A percentile compares a stretch with the other conserved stretches of the same genome.
phyloP scores from a whole-genome alignment of 2,888 invertebrate species.

The Aspidiotus rigidus region DNA sequence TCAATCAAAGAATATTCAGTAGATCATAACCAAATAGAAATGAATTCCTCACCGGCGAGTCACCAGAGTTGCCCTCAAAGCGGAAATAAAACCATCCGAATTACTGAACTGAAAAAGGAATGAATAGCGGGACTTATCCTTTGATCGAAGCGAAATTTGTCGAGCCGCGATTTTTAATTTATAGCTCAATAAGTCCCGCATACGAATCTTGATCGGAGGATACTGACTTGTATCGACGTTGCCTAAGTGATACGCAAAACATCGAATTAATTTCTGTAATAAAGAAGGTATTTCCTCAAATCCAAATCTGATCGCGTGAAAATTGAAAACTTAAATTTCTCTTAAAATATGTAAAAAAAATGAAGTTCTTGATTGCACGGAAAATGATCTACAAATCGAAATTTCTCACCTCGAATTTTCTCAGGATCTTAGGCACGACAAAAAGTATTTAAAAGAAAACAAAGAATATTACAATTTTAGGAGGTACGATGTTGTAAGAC shows the following conservation, averaged over 20 bases:
- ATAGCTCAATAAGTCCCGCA: conserved; percentile 58
- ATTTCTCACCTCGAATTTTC: too few species aligned
- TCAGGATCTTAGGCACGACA: too few species aligned
- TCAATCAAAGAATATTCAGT: background rate
- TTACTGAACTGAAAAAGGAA: conserved; percentile 84
- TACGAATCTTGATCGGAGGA: conserved; percentile 11
- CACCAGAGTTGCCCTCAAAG: conserved; percentile 54
- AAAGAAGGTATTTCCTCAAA: too few species aligned
- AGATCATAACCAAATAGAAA: background rate
- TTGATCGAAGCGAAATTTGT: conserved; percentile 27
- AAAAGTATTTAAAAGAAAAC: too few species aligned
- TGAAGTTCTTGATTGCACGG: too few species aligned
- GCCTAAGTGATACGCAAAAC: background rate
- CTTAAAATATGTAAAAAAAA: too few species aligned
- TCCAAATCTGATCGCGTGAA: too few species aligned
- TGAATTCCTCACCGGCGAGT: conserved; percentile 42
- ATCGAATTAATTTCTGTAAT: too few species aligned
- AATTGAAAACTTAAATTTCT: too few species aligned
- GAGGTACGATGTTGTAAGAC: too few species aligned
- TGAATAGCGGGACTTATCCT: conserved; percentile 45
- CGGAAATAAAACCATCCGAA: conserved; percentile 62
- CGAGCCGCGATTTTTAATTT: conserved; percentile 45
- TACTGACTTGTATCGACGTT: conserved; percentile 18
- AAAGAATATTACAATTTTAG: too few species aligned
- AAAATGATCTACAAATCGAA: too few species aligned